A percentile compares a stretch with the other conserved stretches of the same genome.
Conservation (phyloP, 2,888 invertebrate genomes). For the Bugula neritina region DNA sequence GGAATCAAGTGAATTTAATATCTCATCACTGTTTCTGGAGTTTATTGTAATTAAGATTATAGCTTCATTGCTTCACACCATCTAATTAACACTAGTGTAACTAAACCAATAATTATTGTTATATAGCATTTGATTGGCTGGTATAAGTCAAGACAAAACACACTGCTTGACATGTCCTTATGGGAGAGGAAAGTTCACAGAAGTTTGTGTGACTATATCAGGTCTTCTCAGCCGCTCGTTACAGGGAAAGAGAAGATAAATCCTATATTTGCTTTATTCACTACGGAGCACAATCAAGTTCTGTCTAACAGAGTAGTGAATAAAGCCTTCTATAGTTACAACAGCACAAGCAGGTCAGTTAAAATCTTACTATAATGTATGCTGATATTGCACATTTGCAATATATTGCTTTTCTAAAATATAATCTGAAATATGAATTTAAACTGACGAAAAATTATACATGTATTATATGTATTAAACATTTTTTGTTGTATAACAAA, state of each 20-base stretch:
- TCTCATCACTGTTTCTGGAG: no score
- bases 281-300: not conserved
- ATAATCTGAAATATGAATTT: no score
- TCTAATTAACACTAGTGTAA: no score
- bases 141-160: constrained; percentile 5
- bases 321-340: not conserved
- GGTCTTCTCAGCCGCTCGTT: not conserved
- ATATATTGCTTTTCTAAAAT: no score
- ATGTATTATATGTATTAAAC: no score
- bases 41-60: no score
- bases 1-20: no score
- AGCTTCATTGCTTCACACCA: no score
- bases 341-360: not conserved
- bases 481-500: no score
- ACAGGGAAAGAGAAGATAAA: not conserved
- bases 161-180: not conserved
- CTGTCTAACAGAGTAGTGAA: not conserved
- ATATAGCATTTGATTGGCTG: constrained; percentile 16
- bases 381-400: no score
- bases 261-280: constrained; percentile 12
- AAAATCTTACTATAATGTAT: not conserved
- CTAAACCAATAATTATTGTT: no score
- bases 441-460: no score
- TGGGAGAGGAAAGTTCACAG: constrained; percentile 9
- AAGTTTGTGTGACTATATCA: not conserved